Conservation (phyloP, 2,888 invertebrate species). For the Xestia xanthographa region DNA sequence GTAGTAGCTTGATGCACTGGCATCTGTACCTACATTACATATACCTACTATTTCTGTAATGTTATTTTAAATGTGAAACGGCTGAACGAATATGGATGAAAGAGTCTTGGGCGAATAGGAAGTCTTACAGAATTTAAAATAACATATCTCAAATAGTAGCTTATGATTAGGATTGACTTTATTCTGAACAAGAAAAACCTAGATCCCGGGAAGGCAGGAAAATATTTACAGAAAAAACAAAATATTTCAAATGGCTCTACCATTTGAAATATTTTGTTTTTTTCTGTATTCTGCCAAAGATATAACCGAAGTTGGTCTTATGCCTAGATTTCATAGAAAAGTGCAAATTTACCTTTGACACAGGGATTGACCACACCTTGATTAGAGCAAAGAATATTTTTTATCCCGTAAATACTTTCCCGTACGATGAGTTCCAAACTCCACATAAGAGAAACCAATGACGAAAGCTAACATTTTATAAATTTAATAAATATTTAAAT, state of each 20-base stretch:
- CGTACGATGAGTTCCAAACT: background rate
- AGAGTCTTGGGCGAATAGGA: no score
- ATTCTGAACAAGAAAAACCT: background rate
- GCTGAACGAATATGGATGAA: background rate
- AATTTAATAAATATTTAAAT: conserved; percentile 2
- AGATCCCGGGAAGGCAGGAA: background rate
- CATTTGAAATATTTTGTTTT: background rate
- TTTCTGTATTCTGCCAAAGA: background rate
- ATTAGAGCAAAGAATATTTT: background rate
- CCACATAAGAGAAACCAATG: background rate
- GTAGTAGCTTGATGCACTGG: no score
- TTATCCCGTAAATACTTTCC: background rate
- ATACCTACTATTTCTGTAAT: background rate
- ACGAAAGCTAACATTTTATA: background rate
- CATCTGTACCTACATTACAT: no score
- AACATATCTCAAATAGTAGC: background rate
- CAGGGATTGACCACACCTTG: background rate
- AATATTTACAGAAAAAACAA: no score
- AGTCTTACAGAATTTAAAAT: no score
- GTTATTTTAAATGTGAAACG: background rate
- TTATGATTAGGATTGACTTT: background rate
- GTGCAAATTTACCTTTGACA: background rate
- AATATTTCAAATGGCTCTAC: no score
- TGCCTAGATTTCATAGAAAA: background rate
- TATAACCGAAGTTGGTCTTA: background rate